Evolutionary conservation across 1,140 invertebrate genomes (phyloP), one percentile per base, ranked within the genome.

Genomic region (Agrilus planipennis): DNA sequence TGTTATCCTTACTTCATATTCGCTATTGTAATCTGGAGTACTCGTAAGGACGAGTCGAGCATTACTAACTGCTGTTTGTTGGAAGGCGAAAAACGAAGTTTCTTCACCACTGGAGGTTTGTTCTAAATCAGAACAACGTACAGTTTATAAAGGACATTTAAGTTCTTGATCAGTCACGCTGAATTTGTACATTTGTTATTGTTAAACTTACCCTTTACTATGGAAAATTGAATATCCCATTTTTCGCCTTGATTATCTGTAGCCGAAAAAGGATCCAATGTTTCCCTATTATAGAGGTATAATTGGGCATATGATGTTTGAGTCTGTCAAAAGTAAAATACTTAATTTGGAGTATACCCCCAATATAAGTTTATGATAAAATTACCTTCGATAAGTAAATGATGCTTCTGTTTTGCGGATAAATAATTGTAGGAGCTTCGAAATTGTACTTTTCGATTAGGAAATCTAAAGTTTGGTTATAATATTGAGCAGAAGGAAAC

Each of bases 181-280:
- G n/a, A n/a, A n/a, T n/a, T n/a, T n/a, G n/a, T n/a, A n/a, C n/a
- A n/a, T n/a, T n/a, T n/a, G n/a, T n/a, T n/a, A n/a, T n/a, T n/a
- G n/a, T n/a, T n/a, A n/a, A n/a, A n/a, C n/a, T n/a, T n/a, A n/a
- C n/a, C n/a, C n/a, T n/a, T n/a, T n/a, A n/a, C n/a, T n/a, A n/a
- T n/a, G n/a, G n/a, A n/a, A n/a, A n/a, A n/a, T n/a, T n/a, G n/a
- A 27, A 27, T 27, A 27, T 27, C 23, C 23, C 23, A 27, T 27
- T 27, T 27, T 12, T 27, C 23, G 12, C 12, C 12, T 12, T 27
- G 23, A 9, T 27, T 7, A 12, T 27, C 23, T 7, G 7, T 27
- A 9, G 12, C 23, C 23, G 7, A 9, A 7, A 27, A 27, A 27
- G 23, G 23, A 9, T 27, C 23, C 7, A 27, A 12, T 27, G 23